Evolutionary conservation across 2,113 vertebrate species (phyloP).

Genomic region (Strix uralensis): DNA sequence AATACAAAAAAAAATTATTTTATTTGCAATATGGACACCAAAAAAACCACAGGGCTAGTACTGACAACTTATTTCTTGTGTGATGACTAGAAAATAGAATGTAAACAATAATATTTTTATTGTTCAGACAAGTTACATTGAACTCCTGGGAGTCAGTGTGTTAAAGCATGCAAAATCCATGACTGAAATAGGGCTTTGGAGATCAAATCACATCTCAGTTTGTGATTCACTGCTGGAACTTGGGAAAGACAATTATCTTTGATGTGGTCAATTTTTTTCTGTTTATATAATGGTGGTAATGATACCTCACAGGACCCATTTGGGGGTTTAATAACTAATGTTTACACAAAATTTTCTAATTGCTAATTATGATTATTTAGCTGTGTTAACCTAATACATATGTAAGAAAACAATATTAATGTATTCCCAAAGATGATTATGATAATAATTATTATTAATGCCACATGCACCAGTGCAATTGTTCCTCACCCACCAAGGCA

Average conservation of each 20-base stretch:
- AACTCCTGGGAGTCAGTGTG: not conserved
- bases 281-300: constrained; percentile 10
- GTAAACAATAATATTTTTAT: not conserved
- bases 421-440: constrained; percentile 26
- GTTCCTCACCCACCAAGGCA: not conserved
- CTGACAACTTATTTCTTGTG: not conserved
- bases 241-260: constrained; percentile 45
- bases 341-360: constrained; percentile 5
- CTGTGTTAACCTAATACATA: constrained; percentile 26
- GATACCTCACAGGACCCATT: constrained; percentile 46
- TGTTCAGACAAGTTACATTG: not conserved
- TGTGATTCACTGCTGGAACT: constrained; percentile 22
- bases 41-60: not conserved
- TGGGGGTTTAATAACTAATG: constrained; percentile 23
- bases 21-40: not conserved
- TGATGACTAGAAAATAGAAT: not conserved
- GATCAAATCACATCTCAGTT: not conserved
- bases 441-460: not conserved
- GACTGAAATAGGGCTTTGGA: not conserved
- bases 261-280: constrained; percentile 47
- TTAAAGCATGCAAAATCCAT: not conserved
- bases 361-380: constrained; percentile 47
- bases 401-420: constrained; percentile 23
- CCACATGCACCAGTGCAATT: not conserved
- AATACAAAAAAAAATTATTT: not conserved